These are phyloP conservation scores for Chalcosyrphus nemorum DNA, from an alignment of 2,888 invertebrate genomes.

Conservation along the genomic window DNA sequence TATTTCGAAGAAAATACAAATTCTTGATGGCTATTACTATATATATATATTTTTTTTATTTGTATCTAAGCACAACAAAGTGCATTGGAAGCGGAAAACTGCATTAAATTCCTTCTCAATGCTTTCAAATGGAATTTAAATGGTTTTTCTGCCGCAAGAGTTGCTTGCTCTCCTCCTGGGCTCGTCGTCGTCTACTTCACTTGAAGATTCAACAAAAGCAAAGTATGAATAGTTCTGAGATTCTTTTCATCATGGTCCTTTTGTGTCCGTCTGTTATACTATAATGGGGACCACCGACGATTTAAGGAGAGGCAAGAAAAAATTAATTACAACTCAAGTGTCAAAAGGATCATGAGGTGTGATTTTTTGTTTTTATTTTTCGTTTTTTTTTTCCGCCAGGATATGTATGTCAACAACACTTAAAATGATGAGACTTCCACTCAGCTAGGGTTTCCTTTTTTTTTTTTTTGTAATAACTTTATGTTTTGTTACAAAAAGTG, in stretches of 20 bases:
- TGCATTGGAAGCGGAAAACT: neutral
- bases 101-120: constrained; percentile 23
- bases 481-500: constrained; percentile 59
- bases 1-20: constrained; percentile 1
- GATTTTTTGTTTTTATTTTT: constrained; percentile 5
- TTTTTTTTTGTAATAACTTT: constrained; percentile 25
- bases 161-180: constrained; percentile 9
- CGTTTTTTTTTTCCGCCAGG: neutral
- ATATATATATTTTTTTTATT: too few relatives aligned
- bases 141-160: neutral
- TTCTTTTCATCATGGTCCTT: constrained; percentile 23
- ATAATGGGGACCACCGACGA: constrained; percentile 11
- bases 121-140: constrained; percentile 34
- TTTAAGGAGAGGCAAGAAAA: constrained; percentile 26
- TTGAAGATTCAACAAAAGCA: constrained; percentile 14
- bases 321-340: constrained; percentile 59
- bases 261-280: constrained; percentile 22
- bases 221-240: constrained; percentile 13
- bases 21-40: neutral
- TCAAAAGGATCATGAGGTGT: constrained; percentile 35
- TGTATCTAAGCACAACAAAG: neutral
- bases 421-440: constrained; percentile 48
- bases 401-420: constrained; percentile 66
- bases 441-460: neutral
- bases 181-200: neutral